Conservation (phyloP, 2,888 invertebrate species). For the Meloe dianella region DNA sequence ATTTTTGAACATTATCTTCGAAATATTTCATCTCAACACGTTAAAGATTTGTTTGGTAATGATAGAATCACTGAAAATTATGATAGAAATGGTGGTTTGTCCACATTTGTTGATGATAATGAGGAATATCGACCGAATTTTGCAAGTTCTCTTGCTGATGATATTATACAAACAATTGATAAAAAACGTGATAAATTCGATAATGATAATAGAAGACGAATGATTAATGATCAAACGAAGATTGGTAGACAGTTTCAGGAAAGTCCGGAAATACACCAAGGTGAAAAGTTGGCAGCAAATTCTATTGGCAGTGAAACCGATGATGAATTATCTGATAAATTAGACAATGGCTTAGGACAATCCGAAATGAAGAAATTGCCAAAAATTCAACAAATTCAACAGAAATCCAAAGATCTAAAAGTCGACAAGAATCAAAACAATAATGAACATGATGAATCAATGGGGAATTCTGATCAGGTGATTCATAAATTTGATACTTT, state of each 20-base stretch:
- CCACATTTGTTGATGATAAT: slow-evolving; percentile 1
- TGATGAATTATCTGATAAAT: slow-evolving; percentile 5
- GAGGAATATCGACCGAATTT: slow-evolving; percentile 34
- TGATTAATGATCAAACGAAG: background rate
- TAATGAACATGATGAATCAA: background rate
- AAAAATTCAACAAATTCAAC: background rate
- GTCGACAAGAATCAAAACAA: background rate
- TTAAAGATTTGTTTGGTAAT: slow-evolving; percentile 34
- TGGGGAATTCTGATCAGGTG: background rate
- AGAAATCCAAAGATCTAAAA: background rate
- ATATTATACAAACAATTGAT: slow-evolving; percentile 49
- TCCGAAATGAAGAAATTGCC: background rate
- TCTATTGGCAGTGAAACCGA: slow-evolving; percentile 3
- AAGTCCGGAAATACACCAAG: background rate
- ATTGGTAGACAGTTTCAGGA: background rate
- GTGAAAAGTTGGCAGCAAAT: background rate
- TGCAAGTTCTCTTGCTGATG: slow-evolving; percentile 46
- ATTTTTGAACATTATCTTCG: slow-evolving; percentile 44
- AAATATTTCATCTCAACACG: slow-evolving; percentile 38
- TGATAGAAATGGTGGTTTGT: slow-evolving; percentile 16
- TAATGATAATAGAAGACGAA: slow-evolving; percentile 5
- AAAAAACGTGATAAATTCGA: slow-evolving; percentile 34
- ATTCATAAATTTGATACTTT: background rate
- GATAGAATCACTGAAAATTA: slow-evolving; percentile 16
- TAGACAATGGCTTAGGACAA: background rate